phyloP scores from a whole-genome alignment of 2,113 vertebrate genomes.

The Atherinomorus stipes region DNA sequence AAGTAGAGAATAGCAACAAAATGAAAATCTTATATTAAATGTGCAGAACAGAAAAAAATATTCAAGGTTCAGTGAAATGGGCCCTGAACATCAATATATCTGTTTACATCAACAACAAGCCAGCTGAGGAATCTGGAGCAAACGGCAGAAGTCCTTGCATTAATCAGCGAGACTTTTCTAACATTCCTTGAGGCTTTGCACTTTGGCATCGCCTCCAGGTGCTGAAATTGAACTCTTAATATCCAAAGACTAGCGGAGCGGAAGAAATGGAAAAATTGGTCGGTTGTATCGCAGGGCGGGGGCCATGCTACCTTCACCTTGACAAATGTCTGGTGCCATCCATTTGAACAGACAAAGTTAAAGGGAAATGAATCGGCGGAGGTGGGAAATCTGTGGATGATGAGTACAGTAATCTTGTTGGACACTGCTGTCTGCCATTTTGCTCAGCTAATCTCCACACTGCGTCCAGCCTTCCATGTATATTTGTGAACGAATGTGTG shows the following conservation, averaged over 20 bases:
- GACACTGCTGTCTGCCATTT: conserved; percentile 75
- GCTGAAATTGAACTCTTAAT: conserved; percentile 70
- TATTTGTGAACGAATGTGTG: conserved; percentile 44
- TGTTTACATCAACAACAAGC: conserved; percentile 15
- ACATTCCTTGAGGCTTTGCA: conserved; percentile 50
- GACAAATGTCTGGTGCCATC: conserved; percentile 73
- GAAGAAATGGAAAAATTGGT: conserved; percentile 70
- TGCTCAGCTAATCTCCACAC: conserved; percentile 50
- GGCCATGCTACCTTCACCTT: conserved; percentile 71
- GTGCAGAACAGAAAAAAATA: conserved; percentile 3
- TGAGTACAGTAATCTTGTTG: conserved; percentile 81
- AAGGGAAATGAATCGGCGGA: conserved; percentile 71
- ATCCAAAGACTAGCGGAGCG: conserved; percentile 67
- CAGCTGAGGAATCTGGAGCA: conserved; percentile 3
- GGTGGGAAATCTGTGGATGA: conserved; percentile 73
- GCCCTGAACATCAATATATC: neutral
- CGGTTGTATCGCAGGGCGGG: conserved; percentile 58
- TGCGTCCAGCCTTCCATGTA: conserved; percentile 33
- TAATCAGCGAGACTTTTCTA: conserved; percentile 63
- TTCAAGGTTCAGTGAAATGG: neutral
- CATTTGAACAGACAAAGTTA: conserved; percentile 69
- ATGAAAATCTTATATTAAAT: neutral
- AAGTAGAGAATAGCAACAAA: neutral
- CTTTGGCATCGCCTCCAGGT: conserved; percentile 60
- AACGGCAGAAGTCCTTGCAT: conserved; percentile 39